Base-by-base conservation (phyloP, 2,888 invertebrate genomes). In the Spodoptera picta region DNA sequence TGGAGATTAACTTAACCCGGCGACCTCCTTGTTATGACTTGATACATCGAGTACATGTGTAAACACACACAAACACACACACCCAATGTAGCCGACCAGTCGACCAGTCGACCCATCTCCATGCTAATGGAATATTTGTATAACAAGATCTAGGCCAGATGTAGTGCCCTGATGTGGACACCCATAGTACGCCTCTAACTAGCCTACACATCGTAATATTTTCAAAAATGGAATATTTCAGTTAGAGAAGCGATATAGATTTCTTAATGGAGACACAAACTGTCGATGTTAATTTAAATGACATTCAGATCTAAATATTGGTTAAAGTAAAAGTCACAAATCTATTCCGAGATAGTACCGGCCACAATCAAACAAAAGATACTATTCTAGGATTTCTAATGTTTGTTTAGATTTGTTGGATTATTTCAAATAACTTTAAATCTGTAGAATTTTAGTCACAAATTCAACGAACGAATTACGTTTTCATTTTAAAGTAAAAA, bases 101-200 rank as follows among this genome's bases (percentile, higher is more conserved):
- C 43, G 65, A 69, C 54, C 44, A 43, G 48, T 9, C 24, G 54
- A 27, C 42, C 54, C 45, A 43, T 63, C 60, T 59, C 36, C 45
- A 48, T 52, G 65, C 31, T 74, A 65, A 69, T 60, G 59, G 45
- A 61, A 62, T 74, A 54, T 73, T 69, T 61, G 60, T 56, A 43
- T 9, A 55, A 46, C 41, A 65, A 69, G 53, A 74, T 62, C 53
- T 65, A 50, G 65, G 50, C 56, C 55, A 76, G 50, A 63, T 47
- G 44, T 24, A 63, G 65, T 69, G 52, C 47, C 41, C 62, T 73
- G 58, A 48, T 49, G 46, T 54, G 69, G 73, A 60, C 63, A 51
- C 12, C 46, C 62, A 53, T 72, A 65, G 65, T 74, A 55, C 50
- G 10, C 27, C 27, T 12, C 47, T 50, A 54, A 76, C 60, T 60